Base-by-base conservation (phyloP, 2,888 invertebrate genomes). In the Ophion obscuratus region DNA sequence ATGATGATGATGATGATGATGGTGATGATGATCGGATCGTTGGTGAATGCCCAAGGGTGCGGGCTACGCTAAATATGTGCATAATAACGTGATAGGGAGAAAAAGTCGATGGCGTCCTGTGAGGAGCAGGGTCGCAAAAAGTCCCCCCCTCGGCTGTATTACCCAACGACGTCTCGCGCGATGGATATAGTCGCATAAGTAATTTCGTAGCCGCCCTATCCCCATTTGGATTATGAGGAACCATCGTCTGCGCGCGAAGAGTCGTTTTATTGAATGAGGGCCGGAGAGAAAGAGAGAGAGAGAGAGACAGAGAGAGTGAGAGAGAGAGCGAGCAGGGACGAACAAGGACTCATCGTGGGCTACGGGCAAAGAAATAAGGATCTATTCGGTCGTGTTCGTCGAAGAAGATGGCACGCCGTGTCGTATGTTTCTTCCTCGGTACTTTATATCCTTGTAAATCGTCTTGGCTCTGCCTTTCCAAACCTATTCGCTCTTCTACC, bases 371-470 rank as follows among this genome's bases (percentile, higher is more conserved):
- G 75, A 78, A 68, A 85, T 82, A 82, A 82, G 83, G 84, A 81
- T 83, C 85, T 68, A 64, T 86, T 77, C 66, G 75, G 81, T 84
- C 83, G 85, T 62, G 14, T 71, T 80, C 71, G 71, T 80, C 79
- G 86, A 83, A 84, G 79, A 84, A 53, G 53, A 53, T 87, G 82
- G 85, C 79, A 44, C 75, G 85, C 79, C 82, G 68, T 74, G 82
- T 82, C 84, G 82, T 86, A 86, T 76, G 83, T 87, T 67, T 11
- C 80, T 81, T 82, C 31, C 14, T 64, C 44, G 82, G 77, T 81
- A 87, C 81, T 87, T 84, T 87, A 87, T 84, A 83, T 81, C 83
- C 88, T 87, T 88, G 87, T 88, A 88, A 88, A 87, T 87, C 88
- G 84, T 84, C 84, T 40, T 71, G 74, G 75, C 85, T 77, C 31